Base-by-base conservation (phyloP, 2,888 invertebrate genomes). In the Flabesymbios commensalis region DNA sequence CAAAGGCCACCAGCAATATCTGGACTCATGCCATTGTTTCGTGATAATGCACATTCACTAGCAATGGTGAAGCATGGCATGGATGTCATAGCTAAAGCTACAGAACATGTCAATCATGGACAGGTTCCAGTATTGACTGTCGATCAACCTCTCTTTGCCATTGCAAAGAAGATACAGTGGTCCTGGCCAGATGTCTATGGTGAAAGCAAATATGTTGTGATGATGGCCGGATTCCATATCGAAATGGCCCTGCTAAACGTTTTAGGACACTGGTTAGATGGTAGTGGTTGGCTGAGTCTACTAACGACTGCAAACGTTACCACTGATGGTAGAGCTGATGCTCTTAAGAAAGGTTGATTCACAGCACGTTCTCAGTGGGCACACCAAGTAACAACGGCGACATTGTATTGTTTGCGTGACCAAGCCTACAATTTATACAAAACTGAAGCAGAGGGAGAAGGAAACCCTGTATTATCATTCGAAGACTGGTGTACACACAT, bases 61-160 rank as follows among this genome's bases (percentile, higher is more conserved):
- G 53, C 63, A 28, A 63, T 63, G 63, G 19, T 63, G n/a, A 64
- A 64, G 54, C 57, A 59, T 61, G 60, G 17, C n/a, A 61, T 59
- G 59, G 36, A 32, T 29, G 33, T 47, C 19, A 17, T 32, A 5
- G 19, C 17, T 7, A 4, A 31, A 58, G 26, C 55, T 17, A 45
- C 39, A 5, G 10, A 47, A 42, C 29, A 28, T 22, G 45, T 59
- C 4, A 58, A 59, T 39, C 57, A 22, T 24, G 59, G 28, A 29
- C 59, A 59, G 33, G 24, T 41, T 4, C 45, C 57, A 28, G 32
- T 59, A 32, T 5, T 59, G 19, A 45, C 41, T 33, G 33, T 33
- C 5, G 55, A 59, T 24, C 42, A 52, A 39, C 59, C 55, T 3
- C 22, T 45, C 4, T 59, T 19, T 59, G 57, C 57, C 14, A 19